phyloP scores from a whole-genome alignment of 2,888 invertebrate species.

The Entomobrya proxima region DNA sequence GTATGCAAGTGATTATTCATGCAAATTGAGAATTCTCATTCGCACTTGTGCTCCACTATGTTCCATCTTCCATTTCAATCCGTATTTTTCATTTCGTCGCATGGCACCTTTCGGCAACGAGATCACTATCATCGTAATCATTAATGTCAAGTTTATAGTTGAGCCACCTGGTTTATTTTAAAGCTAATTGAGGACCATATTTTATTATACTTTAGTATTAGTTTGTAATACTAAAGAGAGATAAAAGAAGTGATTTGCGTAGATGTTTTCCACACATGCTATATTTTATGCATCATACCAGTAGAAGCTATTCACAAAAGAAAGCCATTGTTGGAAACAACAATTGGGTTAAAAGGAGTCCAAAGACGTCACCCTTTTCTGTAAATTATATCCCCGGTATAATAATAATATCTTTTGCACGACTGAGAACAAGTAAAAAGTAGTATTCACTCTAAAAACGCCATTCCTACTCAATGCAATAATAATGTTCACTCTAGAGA shows the following conservation, averaged over 20 bases:
- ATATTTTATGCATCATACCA: background rate
- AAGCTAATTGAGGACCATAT: constrained; percentile 12
- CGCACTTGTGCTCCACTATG: background rate
- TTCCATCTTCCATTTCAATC: constrained; percentile 1
- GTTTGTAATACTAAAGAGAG: background rate
- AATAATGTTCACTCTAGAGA: constrained; percentile 21
- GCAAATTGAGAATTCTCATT: constrained; percentile 47
- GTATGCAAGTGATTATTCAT: constrained; percentile 47
- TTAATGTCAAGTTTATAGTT: constrained; percentile 12
- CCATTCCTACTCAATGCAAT: constrained; percentile 20
- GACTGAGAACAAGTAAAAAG: constrained; percentile 10
- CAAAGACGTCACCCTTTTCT: background rate
- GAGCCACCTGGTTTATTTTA: constrained; percentile 27
- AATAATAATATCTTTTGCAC: constrained; percentile 27
- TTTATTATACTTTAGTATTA: background rate
- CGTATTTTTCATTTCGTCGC: constrained; percentile 4
- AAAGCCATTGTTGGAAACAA: background rate
- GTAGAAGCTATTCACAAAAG: constrained; percentile 8
- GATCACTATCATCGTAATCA: background rate
- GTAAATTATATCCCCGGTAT: constrained; percentile 12
- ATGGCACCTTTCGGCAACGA: constrained; percentile 12
- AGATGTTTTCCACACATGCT: background rate
- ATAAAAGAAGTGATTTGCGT: too few species aligned
- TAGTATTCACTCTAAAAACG: background rate
- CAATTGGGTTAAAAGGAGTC: constrained; percentile 32